Evolutionary conservation across 35 echinoderm and acorn worm genomes (phyloP), one percentile per base, ranked within the genome.

Genomic region (Strongylocentrotus purpuratus): DNA sequence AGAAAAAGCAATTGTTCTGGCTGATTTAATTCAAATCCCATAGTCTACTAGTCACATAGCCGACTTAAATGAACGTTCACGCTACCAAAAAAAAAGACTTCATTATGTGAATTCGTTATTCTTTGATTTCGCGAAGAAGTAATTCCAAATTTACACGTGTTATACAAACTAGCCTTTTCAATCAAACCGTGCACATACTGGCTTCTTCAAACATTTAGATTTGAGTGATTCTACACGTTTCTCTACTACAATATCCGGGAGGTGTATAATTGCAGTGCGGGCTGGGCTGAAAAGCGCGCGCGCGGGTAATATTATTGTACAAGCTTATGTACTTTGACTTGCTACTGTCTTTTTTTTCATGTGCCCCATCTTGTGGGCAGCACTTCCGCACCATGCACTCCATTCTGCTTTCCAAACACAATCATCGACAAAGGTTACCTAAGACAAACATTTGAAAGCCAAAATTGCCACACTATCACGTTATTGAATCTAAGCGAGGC

Each of bases 371-470:
- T 78, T 78, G 65, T 78, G 65, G 5, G 65, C 25, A 78, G 65
- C 65, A 78, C 20, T 28, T 28, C 20, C 11, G 7, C 65, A 78
- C 65, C 65, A n/a, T n/a, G n/a, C 22, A 15, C 28, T 78, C 65
- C 65, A 78, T 78, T 78, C 8, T 78, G 65, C 65, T 78, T 78
- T 78, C 28, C 65, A 78, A 78, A 78, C 65, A 78, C 20, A 78
- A 59, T 78, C 65, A 78, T 78, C 65, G 65, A 78, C 65, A 78
- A n/a, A 78, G 65, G 65, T 78, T 78, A 78, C 65, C 65, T n/a
- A n/a, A 78, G 65, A 78, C 28, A 78, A 78, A 78, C 65, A 78
- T 78, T 78, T 78, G 65, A 78, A 78, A n/a, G 65, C 65, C 5
- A 78, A 78, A 78, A 78, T 78, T 78, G 65, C 65, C 65, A 78